A percentile compares a stretch with the other conserved stretches of the same genome.
phyloP scores from a whole-genome alignment of 1,140 invertebrate genomes.

The Lamellibrachia luymesi region DNA sequence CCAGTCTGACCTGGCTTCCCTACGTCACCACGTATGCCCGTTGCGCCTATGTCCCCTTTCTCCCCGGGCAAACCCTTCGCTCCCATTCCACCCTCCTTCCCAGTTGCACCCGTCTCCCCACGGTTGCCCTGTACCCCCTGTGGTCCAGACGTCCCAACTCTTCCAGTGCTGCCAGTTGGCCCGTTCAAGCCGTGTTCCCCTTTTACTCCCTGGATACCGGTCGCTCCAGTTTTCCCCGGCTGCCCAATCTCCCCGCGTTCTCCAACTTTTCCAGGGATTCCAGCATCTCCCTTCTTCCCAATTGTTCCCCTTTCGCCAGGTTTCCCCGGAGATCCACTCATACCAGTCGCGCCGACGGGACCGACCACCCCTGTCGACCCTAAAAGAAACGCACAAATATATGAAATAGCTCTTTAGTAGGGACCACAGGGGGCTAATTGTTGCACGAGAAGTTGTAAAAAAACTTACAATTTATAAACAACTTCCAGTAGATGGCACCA shows the following conservation, averaged over 20 bases:
- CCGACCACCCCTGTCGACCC: conserved; percentile 53
- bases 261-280: not conserved
- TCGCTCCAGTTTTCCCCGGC: conserved; percentile 5
- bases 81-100: not conserved
- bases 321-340: conserved; percentile 20
- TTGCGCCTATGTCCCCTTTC: not conserved
- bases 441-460: too few relatives aligned
- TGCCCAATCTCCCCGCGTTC: not conserved
- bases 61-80: not conserved
- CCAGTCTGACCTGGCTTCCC: not conserved
- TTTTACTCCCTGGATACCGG: not conserved
- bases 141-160: not conserved
- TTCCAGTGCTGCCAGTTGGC: not conserved
- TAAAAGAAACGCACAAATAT: not conserved
- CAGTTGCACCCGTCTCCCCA: not conserved
- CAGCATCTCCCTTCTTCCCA: not conserved
- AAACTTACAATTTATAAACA: too few relatives aligned
- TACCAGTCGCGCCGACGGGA: conserved; percentile 22
- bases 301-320: conserved; percentile 34
- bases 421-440: too few relatives aligned
- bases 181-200: not conserved
- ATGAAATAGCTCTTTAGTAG: too few relatives aligned
- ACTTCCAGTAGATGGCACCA: too few relatives aligned
- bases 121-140: not conserved
- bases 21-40: not conserved